Evolutionary conservation across 1,140 invertebrate species (phyloP).

Genomic region (Sycophaga agraensis): DNA sequence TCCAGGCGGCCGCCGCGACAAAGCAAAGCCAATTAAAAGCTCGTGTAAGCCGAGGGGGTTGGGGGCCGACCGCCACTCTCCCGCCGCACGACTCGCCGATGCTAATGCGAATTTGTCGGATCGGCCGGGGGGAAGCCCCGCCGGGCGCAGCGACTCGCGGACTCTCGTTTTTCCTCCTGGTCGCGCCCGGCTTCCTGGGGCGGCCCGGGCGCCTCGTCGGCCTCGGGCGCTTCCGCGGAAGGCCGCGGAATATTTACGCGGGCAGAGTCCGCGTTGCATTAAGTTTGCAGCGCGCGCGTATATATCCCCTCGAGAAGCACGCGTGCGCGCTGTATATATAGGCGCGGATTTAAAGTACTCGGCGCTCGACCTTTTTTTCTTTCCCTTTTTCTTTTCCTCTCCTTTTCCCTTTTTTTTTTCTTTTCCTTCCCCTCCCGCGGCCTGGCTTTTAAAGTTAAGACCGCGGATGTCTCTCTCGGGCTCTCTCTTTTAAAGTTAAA

Average conservation of each 20-base stretch:
- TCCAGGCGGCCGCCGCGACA: too few species aligned
- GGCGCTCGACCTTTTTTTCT: too few species aligned
- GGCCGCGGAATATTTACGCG: too few species aligned
- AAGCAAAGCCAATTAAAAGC: slow-evolving; percentile 27
- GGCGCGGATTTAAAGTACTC: too few species aligned
- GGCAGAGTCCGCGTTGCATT: too few species aligned
- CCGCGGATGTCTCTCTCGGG: background rate
- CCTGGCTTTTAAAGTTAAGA: background rate
- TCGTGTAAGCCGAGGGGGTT: slow-evolving; percentile 9
- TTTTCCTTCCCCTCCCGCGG: background rate
- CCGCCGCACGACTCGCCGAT: background rate
- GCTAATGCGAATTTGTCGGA: slow-evolving; percentile 24
- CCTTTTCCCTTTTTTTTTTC: too few species aligned
- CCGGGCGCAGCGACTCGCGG: background rate
- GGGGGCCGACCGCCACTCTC: background rate
- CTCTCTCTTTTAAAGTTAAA: slow-evolving; percentile 16
- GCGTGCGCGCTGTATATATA: too few species aligned
- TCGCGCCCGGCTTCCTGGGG: too few species aligned
- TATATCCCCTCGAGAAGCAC: background rate
- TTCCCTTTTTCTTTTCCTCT: too few species aligned
- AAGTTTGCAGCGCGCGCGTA: background rate
- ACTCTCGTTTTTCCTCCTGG: too few species aligned
- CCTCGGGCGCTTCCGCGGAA: background rate
- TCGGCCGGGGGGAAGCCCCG: background rate
- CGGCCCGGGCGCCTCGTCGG: background rate